phyloP scores from a whole-genome alignment of 2,797 vertebrate species.

The Manis pentadactyla region DNA sequence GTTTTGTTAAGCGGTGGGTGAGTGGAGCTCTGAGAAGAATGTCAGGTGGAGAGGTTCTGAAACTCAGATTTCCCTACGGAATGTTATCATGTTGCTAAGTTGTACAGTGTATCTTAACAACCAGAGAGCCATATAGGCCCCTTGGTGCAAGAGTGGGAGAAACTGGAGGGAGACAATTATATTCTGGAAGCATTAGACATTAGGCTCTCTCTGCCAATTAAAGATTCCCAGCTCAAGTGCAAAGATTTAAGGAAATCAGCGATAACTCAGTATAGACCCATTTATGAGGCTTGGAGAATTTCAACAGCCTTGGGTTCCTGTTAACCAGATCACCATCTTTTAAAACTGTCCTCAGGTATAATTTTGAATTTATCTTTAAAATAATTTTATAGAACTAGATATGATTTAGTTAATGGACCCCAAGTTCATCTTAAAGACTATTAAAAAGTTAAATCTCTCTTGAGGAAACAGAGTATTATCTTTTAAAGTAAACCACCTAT shows the following conservation, averaged over 20 bases:
- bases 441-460: neutral
- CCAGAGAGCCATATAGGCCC: neutral
- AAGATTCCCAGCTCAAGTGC: neutral
- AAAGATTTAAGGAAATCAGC: conserved; percentile 26
- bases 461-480: neutral
- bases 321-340: neutral
- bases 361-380: neutral
- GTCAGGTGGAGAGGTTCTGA: conserved; percentile 33
- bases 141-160: conserved; percentile 40
- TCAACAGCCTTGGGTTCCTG: neutral
- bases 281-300: neutral
- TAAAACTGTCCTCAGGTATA: conserved; percentile 58
- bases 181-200: conserved; percentile 38
- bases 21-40: neutral
- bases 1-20: neutral
- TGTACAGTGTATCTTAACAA: neutral
- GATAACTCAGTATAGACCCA: neutral
- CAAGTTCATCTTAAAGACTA: neutral
- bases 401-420: neutral
- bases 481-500: neutral
- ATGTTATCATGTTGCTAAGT: conserved; percentile 54
- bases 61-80: conserved; percentile 52
- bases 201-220: neutral
- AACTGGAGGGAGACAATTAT: neutral
- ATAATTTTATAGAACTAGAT: neutral